Base-by-base conservation (phyloP, 2,113 vertebrate genomes). In the Smithornis capensis region DNA sequence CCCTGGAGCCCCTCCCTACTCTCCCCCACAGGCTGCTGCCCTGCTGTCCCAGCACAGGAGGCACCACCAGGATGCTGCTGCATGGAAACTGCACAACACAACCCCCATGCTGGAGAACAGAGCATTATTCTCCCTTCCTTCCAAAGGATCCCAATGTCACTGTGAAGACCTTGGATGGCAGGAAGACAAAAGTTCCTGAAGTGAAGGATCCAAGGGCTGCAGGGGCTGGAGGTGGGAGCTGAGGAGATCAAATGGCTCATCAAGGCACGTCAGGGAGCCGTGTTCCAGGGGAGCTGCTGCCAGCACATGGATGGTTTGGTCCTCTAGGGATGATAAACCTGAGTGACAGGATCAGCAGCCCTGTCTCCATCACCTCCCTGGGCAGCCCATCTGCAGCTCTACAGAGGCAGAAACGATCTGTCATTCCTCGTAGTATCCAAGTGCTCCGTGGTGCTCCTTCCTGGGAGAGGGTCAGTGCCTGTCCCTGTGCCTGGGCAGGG, bases 321-420 rank as follows among this genome's bases (percentile, higher is more conserved):
- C 13, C 71, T 3, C 0, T 62, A 5, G 0, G 1, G 47, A 52
- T 42, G 52, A 19, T 25, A 31, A 81, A 67, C 21, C 22, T 4
- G 5, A 45, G 49, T 1, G 6, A 45, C 75, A 57, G 38, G 22
- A 40, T 12, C 1, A 0, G 77, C 21, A 25, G 1, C 57, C 49
- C 9, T 13, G 13, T 40, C 22, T 50, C 49, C 12, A 12, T 44
- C 42, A 44, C 42, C 42, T 44, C 42, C 14, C 42, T 44, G 42
- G 42, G 42, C 42, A 44, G 42, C n/a, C 57, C 57, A 6, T 23
- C 16, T 11, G n/a, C 35, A 60, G 57, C n/a, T 23, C 25, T 15
- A 27, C 57, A 23, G 42, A 44, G 16, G 42, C 42, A 44, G 42
- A 47, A 47, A 47, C 15, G n/a, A 47, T 21, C 28, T n/a, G 4